Base-by-base conservation (phyloP, 2,113 vertebrate genomes). In the Corapipo altera region DNA sequence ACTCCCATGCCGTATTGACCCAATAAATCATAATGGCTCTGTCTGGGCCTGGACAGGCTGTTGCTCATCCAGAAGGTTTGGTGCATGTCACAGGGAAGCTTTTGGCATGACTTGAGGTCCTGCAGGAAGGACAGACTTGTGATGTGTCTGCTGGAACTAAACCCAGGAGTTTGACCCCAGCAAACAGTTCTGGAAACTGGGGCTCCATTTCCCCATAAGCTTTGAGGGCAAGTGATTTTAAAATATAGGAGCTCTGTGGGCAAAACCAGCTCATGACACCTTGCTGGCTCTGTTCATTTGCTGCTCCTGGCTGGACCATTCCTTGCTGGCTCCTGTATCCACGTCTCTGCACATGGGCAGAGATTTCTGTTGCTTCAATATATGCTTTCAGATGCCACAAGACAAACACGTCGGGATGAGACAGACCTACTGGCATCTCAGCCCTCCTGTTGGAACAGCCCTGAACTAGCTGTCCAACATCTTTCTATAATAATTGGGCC, bases 191-290 rank as follows among this genome's bases (percentile, higher is more conserved):
- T 89, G 58, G 77, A 13, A 61, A 8, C 37, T 2, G 24, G 9
- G 18, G 23, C 57, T 75, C 16, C 1, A 0, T 67, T 77, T 79
- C 61, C 61, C 28, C 9, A 0, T 5, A 35, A 21, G 5, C 35
- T 43, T 35, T 37, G 18, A 5, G 39, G 51, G 15, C 0, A 1
- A 21, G 19, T 6, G 44, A 14, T 51, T 89, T 67, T 30, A 14
- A 51, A 82, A 2, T 18, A 7, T 0, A 2, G 14, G 65, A 90
- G 20, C 18, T 77, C 35, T 26, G 28, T 7, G 76, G 35, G 6
- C 24, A 22, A 30, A 77, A 15, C 2, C 46, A 70, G 51, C 27
- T 39, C 0, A 0, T 15, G 41, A 46, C 23, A n/a, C 2, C 0
- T 1, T 4, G 41, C 55, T 70, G 89, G 23, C 35, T 51, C 28